Evolutionary conservation across 2,888 invertebrate species (phyloP), one percentile per base, ranked within the genome.

Genomic region (Eristalinus sepulchralis): DNA sequence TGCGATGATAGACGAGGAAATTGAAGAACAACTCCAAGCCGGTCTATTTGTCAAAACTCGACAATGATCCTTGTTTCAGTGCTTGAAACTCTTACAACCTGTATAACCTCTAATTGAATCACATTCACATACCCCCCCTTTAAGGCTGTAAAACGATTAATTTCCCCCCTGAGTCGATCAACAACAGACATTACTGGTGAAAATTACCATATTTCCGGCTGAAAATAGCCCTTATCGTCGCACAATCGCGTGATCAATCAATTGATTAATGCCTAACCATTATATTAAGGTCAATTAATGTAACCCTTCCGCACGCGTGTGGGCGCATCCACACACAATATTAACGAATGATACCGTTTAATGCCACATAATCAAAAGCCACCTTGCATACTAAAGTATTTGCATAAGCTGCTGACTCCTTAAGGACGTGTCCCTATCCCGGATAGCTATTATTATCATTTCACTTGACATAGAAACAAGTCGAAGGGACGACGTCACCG

Each of bases 391-490:
- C 57, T 67, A 76, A 62, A 72, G 47, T 77, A 85, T 81, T 81
- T 72, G 27, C 81, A 81, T 71, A 68, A 55, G 62, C 53, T 53
- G 59, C 71, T 76, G 71, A 73, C 79, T 83, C 62, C 71, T 80
- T 75, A 75, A 75, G 53, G 64, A 76, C 17, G 73, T 77, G 76
- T 73, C 60, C 72, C 31, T 73, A 70, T 77, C 72, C 63, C 60
- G 68, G 36, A 68, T 76, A 78, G 36, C 64, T 79, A 78, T 82
- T 79, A 78, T 82, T 85, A 82, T 82, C 85, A 82, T 77, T 85
- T 70, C 72, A 85, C 85, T 85, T 85, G 85, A 85, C 85, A 85
- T 73, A 85, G 68, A 85, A 79, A 82, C 39, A 13, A 72, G 77
- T 59, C 39, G 31, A 77, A 53, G 47, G 8, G 47, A 17, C 8